Base-by-base conservation (phyloP, 2,797 vertebrate species). In the Betta splendens region DNA sequence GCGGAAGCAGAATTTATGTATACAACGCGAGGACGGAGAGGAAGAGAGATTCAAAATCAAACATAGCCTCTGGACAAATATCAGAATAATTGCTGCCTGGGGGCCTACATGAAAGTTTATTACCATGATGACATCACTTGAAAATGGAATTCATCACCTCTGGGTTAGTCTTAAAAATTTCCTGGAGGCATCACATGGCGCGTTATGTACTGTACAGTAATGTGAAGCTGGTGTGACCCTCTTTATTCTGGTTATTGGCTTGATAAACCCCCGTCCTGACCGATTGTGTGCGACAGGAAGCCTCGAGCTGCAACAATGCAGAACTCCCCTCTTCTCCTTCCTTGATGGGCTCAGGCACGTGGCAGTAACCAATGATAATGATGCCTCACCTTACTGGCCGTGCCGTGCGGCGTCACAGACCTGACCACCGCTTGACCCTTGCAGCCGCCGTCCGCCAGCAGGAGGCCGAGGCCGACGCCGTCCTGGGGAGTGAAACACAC, bases 381-480 rank as follows among this genome's bases (percentile, higher is more conserved):
- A 64, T 67, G 35, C 51, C 76, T 10, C 60, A 90, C 88, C 83
- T 88, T 86, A 64, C 64, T 83, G 35, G 82, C 82, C 21, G 83
- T 77, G 40, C 83, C 48, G 1, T 79, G 42, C 53, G 74, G 76
- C n/a, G 56, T 70, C n/a, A 87, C 29, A n/a, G 84, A 81, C 40
- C n/a, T 23, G 57, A 87, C 68, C 21, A 77, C 53, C 15, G 48
- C 29, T 47, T 48, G 83, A 25, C 59, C 64, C 15, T 47, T 72
- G 12, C 63, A 64, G 5, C 64, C 33, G 0, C 72, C 75, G 9
- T 85, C 67, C 5, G 12, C 45, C 32, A 87, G 38, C 48, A 60
- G 70, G 22, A 85, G 62, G 13, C 86, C 84, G 7, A 86, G 80
- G 58, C 69, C 79, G 3, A 7, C 39, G 13, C 75, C 61, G 57